These are phyloP conservation scores for Zonitis immaculata DNA, from an alignment of 2,888 invertebrate species.

Conservation along the genomic window DNA sequence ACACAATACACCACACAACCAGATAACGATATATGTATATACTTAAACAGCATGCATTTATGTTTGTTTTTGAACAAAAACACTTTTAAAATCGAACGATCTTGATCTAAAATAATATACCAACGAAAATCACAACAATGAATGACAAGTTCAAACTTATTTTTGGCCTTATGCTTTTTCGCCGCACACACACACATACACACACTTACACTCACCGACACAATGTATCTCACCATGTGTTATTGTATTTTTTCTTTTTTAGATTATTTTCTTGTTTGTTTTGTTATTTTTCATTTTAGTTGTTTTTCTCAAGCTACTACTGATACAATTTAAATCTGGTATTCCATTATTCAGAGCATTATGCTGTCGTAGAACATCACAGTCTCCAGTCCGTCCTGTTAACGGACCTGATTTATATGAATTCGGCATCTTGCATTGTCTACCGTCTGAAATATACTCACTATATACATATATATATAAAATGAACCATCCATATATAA, in stretches of 20 bases:
- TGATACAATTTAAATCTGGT: conserved; percentile 47
- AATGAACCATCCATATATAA: not conserved
- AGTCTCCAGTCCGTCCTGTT: conserved; percentile 44
- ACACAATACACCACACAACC: conserved; percentile 5
- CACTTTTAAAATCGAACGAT: not conserved
- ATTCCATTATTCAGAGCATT: conserved; percentile 48
- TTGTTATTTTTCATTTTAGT: not conserved
- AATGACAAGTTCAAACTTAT: conserved; percentile 33
- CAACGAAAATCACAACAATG: conserved; percentile 35
- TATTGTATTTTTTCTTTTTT: not conserved
- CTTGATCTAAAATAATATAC: conserved; percentile 5
- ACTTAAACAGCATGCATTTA: no score
- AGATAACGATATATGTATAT: conserved; percentile 5
- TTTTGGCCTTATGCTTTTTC: not conserved
- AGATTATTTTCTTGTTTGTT: not conserved
- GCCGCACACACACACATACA: not conserved
- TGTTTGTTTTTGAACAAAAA: conserved; percentile 1
- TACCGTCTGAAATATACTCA: conserved; percentile 19
- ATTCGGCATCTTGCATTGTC: conserved; percentile 44
- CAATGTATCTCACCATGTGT: not conserved
- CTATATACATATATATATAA: no score
- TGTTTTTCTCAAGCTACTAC: conserved; percentile 25
- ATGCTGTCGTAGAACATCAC: conserved; percentile 43
- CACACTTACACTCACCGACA: no score
- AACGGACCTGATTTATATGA: conserved; percentile 46